Conservation (phyloP, 2,888 invertebrate genomes). For the Mermis nigrescens region DNA sequence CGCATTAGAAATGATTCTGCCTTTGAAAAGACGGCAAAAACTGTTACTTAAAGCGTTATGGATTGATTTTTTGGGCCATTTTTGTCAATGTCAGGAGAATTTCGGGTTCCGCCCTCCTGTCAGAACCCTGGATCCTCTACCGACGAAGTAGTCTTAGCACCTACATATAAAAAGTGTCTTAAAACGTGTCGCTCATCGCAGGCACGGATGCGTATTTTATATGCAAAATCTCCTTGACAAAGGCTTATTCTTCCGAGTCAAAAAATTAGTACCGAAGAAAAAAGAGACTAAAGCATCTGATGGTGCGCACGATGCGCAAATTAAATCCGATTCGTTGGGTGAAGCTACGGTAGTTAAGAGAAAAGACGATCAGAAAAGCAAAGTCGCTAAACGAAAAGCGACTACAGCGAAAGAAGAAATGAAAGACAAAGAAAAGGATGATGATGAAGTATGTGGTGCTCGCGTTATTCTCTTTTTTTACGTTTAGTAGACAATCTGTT, state of each 20-base stretch:
- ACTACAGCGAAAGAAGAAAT: conserved; percentile 36
- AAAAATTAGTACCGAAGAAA: conserved; percentile 26
- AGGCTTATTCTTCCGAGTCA: conserved; percentile 26
- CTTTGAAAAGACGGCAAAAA: no score
- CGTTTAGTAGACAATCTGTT: no score
- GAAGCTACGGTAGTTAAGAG: conserved; percentile 23
- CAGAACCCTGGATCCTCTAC: no score
- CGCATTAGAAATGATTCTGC: no score
- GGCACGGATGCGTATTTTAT: neutral
- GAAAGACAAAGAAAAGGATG: conserved; percentile 37
- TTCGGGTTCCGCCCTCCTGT: no score
- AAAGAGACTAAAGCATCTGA: conserved; percentile 20
- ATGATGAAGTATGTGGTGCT: no score
- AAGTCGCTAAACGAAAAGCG: conserved; percentile 44
- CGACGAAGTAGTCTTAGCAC: no score
- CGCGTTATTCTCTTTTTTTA: no score
- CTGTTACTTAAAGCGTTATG: no score
- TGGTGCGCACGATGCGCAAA: conserved; percentile 2
- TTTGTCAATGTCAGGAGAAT: no score
- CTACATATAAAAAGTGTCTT: conserved; percentile 46
- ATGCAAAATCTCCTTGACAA: conserved; percentile 18
- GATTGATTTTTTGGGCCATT: no score
- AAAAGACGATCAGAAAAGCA: conserved; percentile 14
- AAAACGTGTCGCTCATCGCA: conserved; percentile 52
- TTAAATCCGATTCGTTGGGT: neutral